Evolutionary conservation across 2,888 invertebrate species (phyloP).

Genomic region (Drosophila pullipes): DNA sequence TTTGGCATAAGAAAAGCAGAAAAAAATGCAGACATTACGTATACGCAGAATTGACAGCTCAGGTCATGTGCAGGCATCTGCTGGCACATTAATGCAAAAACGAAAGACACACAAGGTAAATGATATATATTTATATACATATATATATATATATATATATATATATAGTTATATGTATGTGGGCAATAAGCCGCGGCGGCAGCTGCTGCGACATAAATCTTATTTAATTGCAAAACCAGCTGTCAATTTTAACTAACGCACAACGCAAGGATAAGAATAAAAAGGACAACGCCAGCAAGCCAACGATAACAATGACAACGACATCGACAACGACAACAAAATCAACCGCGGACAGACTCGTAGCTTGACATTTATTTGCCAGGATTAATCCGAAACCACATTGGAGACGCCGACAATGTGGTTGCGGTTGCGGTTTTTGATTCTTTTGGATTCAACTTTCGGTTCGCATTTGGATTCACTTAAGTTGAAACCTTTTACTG

Average conservation of each 20-base stretch:
- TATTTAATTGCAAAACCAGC: constrained; percentile 79
- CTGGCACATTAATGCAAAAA: constrained; percentile 68
- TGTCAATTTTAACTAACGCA: constrained; percentile 73
- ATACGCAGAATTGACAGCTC: constrained; percentile 61
- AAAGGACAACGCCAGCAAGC: constrained; percentile 14
- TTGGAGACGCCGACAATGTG: constrained; percentile 26
- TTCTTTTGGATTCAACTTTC: constrained; percentile 6
- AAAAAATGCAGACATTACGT: constrained; percentile 25
- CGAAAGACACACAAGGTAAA: constrained; percentile 30
- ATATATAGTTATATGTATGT: constrained; percentile 1
- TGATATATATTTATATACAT: constrained; percentile 16
- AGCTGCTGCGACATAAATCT: constrained; percentile 69
- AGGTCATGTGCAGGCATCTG: constrained; percentile 57
- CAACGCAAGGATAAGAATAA: constrained; percentile 15
- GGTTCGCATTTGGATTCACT: constrained; percentile 45
- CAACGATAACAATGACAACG: constrained; percentile 8
- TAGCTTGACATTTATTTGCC: constrained; percentile 69
- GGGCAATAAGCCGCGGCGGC: constrained; percentile 30
- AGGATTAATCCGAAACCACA: constrained; percentile 31
- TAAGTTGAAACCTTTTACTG: constrained; percentile 33
- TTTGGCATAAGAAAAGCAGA: constrained; percentile 7
- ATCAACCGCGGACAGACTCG: constrained; percentile 58
- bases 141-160: constrained; percentile 2
- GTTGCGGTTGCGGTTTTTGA: constrained; percentile 18
- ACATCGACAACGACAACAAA: constrained; percentile 37